Evolutionary conservation across 2,797 vertebrate genomes (phyloP), one percentile per base, ranked within the genome.

Genomic region (Liparis tanakae): DNA sequence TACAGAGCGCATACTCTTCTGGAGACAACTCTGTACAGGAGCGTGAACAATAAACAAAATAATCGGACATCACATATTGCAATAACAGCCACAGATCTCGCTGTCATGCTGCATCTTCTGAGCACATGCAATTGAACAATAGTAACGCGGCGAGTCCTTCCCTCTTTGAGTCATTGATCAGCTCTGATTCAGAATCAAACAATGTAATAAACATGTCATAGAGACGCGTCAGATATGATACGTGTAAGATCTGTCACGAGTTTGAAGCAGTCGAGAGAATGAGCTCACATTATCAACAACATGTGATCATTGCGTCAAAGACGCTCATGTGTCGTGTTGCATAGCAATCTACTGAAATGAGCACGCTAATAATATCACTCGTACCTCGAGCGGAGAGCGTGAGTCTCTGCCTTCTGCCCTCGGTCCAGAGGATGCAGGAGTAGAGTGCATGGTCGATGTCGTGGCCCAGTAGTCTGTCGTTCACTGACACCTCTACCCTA

Each of bases 1-100:
- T n/a, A n/a, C n/a, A n/a, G n/a, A n/a, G n/a, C n/a, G n/a, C n/a
- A n/a, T n/a, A n/a, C n/a, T n/a, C n/a, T n/a, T 69, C 20, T 33
- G 25, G 10, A 73, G 17, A 50, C 37, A n/a, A 44, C 55, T 33
- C 43, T 46, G 37, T 22, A 12, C 25, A 1, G 17, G 33, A 57
- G 34, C 36, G 59, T 70, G 55, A 54, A 68, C 50, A 48, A 46
- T 50, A 36, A 56, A 73, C n/a, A n/a, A 44, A 74, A 67, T 34
- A 30, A 46, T 7, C 39, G 34, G 72, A 50, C 61, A 17, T 71
- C 56, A 10, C 50, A 20, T 34, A 15, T 0, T 33, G 43, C 53
- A 54, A 20, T 30, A 12, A 44, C 15, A 48, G 37, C 51, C 18
- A 18, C 17, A 66, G 18, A 55, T 20, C 58, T 41, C 10, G 43